Evolutionary conservation across 2,113 vertebrate species (phyloP), one percentile per base, ranked within the genome.

Genomic region (Archilochus colubris): DNA sequence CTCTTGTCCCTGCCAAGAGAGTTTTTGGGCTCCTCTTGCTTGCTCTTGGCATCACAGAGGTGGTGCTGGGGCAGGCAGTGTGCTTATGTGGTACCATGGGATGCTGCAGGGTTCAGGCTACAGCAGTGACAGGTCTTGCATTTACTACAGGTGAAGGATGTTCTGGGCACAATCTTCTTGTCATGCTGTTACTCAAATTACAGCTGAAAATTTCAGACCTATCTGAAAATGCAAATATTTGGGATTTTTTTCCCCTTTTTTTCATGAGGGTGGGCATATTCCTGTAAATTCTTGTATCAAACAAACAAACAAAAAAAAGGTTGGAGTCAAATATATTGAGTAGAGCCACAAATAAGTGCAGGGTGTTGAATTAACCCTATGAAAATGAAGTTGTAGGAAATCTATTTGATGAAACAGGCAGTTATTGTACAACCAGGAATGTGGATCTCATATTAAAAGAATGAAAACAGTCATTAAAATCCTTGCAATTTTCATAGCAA

Each of bases 141-240:
- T 36, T 28, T 59, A 12, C 36, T 14, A 12, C 0, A 2, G 20
- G 19, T 15, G 48, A 44, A 33, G 30, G 31, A 30, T 0, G 0
- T 20, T 64, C 40, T 27, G 77, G 33, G 31, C 24, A 62, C 31
- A 30, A 4, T 21, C 33, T 31, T 36, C 53, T n/a, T 57, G 10
- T 50, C 46, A 25, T 28, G 24, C 46, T 44, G 9, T 22, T 59
- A 9, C 25, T 36, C 53, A 61, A 82, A 50, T 11, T 16, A 16
- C 3, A 4, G 53, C 40, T 61, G 82, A 22, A 76, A 81, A 19
- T 28, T 38, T 63, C 14, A 40, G 50, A 51, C 27, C 3, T 4
- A 28, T 69, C 31, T 48, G 62, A 59, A 70, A 64, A 43, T 13
- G 15, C 7, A 81, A 54, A 43, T 64, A 31, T 53, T 76, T 59